A percentile compares a stretch with the other conserved stretches of the same genome.
These are phyloP conservation scores for Macropis europaea DNA, from an alignment of 2,888 invertebrate species.

Conservation along the genomic window DNA sequence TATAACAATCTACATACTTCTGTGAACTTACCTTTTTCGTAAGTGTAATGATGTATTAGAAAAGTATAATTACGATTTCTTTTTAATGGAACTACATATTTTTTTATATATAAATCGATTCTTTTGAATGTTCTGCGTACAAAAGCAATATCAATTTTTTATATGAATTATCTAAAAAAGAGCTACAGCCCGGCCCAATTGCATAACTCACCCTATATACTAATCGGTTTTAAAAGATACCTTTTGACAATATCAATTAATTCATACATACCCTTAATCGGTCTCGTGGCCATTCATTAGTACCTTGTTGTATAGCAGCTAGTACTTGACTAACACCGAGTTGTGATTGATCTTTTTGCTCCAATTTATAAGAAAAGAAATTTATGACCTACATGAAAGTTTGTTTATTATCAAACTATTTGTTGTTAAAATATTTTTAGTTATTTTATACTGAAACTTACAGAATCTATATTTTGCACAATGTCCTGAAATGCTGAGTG, in stretches of 20 bases:
- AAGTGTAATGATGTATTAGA: too few species aligned
- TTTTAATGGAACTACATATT: too few species aligned
- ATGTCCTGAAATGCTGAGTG: conserved; percentile 96
- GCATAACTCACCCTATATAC: too few species aligned
- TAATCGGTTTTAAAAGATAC: too few species aligned
- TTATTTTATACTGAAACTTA: conserved; percentile 78
- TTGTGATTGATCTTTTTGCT: conserved; percentile 82
- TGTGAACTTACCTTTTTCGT: too few species aligned
- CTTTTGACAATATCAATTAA: neutral
- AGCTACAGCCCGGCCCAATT: too few species aligned
- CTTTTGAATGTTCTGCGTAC: too few species aligned
- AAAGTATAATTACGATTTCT: too few species aligned
- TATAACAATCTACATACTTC: too few species aligned
- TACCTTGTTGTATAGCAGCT: conserved; percentile 93
- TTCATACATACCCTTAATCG: conserved; percentile 87
- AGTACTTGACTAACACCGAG: conserved; percentile 93
- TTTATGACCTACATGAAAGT: conserved; percentile 82
- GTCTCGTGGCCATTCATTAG: conserved; percentile 96
- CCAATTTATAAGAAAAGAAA: conserved; percentile 86
- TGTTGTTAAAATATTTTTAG: neutral
- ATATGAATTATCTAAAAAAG: too few species aligned
- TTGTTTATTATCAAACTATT: neutral
- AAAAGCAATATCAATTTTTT: too few species aligned
- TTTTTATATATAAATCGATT: too few species aligned
- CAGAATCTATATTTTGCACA: conserved; percentile 96